phyloP scores from a whole-genome alignment of 2,113 vertebrate species.

The Hippolais icterina region DNA sequence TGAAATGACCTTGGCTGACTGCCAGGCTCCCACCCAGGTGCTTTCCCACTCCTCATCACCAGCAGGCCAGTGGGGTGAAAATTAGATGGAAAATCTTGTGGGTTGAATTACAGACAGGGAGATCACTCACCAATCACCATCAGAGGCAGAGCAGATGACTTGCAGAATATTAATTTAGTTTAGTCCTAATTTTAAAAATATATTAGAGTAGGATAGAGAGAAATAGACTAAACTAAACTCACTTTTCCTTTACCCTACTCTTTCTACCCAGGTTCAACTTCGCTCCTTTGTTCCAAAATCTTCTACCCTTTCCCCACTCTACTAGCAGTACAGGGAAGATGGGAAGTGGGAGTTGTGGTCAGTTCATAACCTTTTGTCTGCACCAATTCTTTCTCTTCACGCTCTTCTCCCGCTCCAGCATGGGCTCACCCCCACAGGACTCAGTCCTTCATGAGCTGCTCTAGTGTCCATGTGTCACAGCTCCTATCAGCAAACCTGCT shows the following conservation, averaged over 20 bases:
- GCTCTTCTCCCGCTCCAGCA: not conserved
- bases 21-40: not conserved
- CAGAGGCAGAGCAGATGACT: not conserved
- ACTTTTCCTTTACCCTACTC: not conserved
- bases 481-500: not conserved
- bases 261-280: not conserved
- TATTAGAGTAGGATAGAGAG: not conserved
- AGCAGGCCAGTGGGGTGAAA: not conserved
- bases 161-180: not conserved
- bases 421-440: not conserved
- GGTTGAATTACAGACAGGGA: not conserved
- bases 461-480: accelerated
- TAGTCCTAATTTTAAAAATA: not conserved
- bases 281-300: not conserved
- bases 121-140: not conserved
- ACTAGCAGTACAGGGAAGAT: not conserved
- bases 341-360: not conserved
- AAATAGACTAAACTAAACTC: not conserved
- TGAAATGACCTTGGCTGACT: not conserved
- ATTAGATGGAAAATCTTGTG: not conserved
- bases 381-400: not conserved
- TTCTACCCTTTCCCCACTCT: not conserved
- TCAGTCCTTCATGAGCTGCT: not conserved
- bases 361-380: not conserved
- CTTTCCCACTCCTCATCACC: not conserved